Base-by-base conservation (phyloP, 2,797 vertebrate genomes). In the Argentina silus region DNA sequence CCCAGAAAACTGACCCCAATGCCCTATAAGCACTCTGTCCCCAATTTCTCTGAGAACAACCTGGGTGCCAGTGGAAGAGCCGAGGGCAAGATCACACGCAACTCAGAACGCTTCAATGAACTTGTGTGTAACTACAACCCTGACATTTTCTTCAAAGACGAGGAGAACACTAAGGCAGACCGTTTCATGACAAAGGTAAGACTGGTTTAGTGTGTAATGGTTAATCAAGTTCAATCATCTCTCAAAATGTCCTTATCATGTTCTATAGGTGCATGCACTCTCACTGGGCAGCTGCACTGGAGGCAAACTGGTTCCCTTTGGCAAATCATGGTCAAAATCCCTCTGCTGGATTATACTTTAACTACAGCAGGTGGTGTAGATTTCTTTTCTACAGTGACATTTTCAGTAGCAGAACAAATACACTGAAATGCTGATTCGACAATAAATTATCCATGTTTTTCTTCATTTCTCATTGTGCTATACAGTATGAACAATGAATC, bases 121-220 rank as follows among this genome's bases (percentile, higher is more conserved):
- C 93, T 99, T 27, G 95, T 97, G 80, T 96, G 96, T 89, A 99
- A 98, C 93, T 99, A 98, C 93, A 99, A 99, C 88, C 94, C 97
- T 3, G 96, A 98, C 91, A 96, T 99, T 86, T 93, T 97, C 88
- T 98, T 99, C 93, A 99, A 99, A 90, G 96, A 99, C 87, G 97
- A 99, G 86, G 97, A 99, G 92, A 95, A 96, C 89, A 98, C 95
- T 61, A 95, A 95, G 19, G 97, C 97, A 0, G 97, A 99, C 89
- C 96, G 97, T 72, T 94, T 99, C 86, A 99, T 98, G 97, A 98
- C 95, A 0, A 96, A 98, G 97, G 97, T 98, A 94, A 94, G 88
- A 27, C 50, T 14, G 44, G 63, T 43, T 19, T 23, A 57, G 19
- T 67, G 65, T 67, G 47, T 67, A 67, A 51, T 66, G 21, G 65